Base-by-base conservation (phyloP, 2,797 vertebrate genomes). In the Serranus cabrilla region DNA sequence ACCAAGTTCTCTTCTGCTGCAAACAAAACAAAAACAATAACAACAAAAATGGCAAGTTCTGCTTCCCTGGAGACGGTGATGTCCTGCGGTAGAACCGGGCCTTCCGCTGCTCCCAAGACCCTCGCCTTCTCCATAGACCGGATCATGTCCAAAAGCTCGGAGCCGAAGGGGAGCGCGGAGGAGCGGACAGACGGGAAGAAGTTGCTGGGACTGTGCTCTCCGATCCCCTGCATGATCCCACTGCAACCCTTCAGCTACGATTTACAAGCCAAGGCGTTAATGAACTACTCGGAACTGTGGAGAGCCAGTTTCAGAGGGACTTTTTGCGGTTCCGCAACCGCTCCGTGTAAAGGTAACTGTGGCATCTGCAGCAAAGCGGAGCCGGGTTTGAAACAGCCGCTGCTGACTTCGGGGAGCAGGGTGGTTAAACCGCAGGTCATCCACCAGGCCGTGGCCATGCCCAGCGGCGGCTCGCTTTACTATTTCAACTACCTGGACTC, bases 61-160 rank as follows among this genome's bases (percentile, higher is more conserved):
- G 95, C 96, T 82, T 96, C 97, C 77, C 80, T 97, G 95, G 97
- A 97, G 87, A 96, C 96, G 65, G 95, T 96, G 83, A 96, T 97
- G 95, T 94, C 96, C 78, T 98, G 96, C 80, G 92, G 92, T 31
- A 92, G 96, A 89, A 96, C 91, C 65, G 96, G 94, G 80, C 93
- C 95, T 50, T 91, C 96, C 86, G 91, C 93, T 55, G 95, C 96
- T 83, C 96, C 97, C 23, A 99, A 99, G 93, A 94, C 95, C 16
- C 94, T 99, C 93, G 97, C 98, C 93, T 99, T 99, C 92, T 99
- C 98, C 90, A 99, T 99, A 74, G 98, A 99, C 92, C 93, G 98
- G 89, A 99, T 99, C 95, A 99, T 99, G 98, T 97, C 98, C 84
- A 98, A 97, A 91, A 95, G 94, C 76, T 96, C 96, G 84, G 97